Evolutionary conservation across 2,113 vertebrate species (phyloP), one percentile per base, ranked within the genome.

Genomic region (Lophotis ruficrista): DNA sequence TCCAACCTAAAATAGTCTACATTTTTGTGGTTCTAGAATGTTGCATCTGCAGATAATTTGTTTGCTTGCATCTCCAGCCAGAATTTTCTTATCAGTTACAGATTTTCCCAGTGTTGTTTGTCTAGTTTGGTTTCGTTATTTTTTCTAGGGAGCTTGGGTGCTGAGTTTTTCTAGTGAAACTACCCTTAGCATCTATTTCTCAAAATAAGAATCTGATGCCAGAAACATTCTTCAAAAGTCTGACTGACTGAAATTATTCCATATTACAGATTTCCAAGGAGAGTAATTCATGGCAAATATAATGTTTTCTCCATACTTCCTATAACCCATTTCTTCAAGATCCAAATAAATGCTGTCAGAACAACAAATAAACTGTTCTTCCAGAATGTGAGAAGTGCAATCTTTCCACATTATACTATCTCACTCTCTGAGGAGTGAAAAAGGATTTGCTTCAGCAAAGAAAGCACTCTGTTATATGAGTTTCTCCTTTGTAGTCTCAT

Each of bases 291-390:
- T 37, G 28, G 83, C 60, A 80, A 91, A 83, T 28, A 23, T 8
- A 31, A 56, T 3, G 3, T 71, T 72, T 83, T 87, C 23, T 31
- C 53, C 64, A 16, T 70, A 21, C 27, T 87, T 73, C 60, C 79
- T 68, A 35, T 18, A 73, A 75, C 51, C 80, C 64, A 75, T 82
- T 92, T 57, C 65, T 71, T 84, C 14, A 2, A 71, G 48, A 89
- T 43, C 80, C 90, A 93, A 92, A 89, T 87, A 94, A 93, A 87
- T 38, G 53, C 89, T 95, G 92, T 92, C 90, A 93, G 77, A 90
- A 84, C 92, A 87, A 17, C 5, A 25, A 94, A 94, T 93, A 91
- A 94, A 92, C 57, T 30, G 17, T 73, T 94, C 76, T 89, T 89
- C 53, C 54, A 87, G 80, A 70, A 81, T 79, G 76, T 61, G 76